Base-by-base conservation (phyloP, 2,113 vertebrate genomes). In the Rhegmatorhina hoffmannsi region DNA sequence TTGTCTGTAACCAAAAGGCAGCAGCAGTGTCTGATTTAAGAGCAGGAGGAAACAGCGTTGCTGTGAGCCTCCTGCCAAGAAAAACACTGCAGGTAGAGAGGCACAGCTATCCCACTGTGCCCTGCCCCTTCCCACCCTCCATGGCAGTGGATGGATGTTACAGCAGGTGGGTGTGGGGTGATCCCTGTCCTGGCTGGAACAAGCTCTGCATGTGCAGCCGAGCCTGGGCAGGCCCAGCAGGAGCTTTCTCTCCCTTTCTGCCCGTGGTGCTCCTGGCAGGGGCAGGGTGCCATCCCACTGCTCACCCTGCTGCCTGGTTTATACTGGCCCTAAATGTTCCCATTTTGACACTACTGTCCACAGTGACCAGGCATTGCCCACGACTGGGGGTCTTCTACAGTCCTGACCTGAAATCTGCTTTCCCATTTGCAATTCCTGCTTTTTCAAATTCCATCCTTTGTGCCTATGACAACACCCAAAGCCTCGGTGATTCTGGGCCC, bases 321-420 rank as follows among this genome's bases (percentile, higher is more conserved):
- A 1, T 5, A 2, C 31, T 6, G 1, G 69, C 15, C 5, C 12
- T 26, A 1, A 1, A 4, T 15, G 16, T 55, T 76, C 68, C 86
- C 36, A 1, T 75, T 52, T 31, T 60, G 67, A 28, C 7, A 0
- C 62, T 75, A 38, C 79, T 85, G 28, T 5, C 38, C 20, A 9
- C 75, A 31, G 53, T 12, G 59, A 24, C 24, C 38, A 21, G n/a
- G 20, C 70, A 21, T 13, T 55, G 20, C 43, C n/a, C 10, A 8
- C 43, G 21, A n/a, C 92, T 63, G 66, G 1, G 1, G 23, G 8
- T 4, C 28, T 75, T 11, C 75, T 36, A 49, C 78, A 82, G 60
- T 52, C 66, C 23, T 75, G 23, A 52, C 40, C 81, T 59, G 52
- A 80, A n/a, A 28, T 47, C 60, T 56, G 33, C n/a, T 49, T 72